These are phyloP conservation scores for Oryctes rhinoceros DNA, from an alignment of 1,140 invertebrate species.

Conservation along the genomic window DNA sequence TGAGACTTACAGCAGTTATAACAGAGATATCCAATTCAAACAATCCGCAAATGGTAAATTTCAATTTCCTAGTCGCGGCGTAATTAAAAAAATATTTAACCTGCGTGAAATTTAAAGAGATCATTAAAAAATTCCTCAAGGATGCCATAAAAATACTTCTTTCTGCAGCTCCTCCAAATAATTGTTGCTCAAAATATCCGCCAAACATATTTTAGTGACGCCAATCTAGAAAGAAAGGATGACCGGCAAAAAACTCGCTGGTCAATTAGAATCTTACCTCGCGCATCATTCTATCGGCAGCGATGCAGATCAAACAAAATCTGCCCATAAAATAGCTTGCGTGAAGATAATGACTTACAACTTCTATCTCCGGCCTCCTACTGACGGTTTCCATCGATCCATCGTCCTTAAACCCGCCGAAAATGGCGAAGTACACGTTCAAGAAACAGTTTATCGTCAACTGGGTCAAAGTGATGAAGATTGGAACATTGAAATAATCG, in stretches of 20 bases:
- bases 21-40: conserved; percentile 3
- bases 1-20: not conserved
- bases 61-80: not conserved
- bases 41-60: not conserved
- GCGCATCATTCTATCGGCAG: conserved; percentile 4
- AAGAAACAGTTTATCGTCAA: not conserved
- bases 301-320: not conserved
- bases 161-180: not conserved
- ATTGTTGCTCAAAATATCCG: not conserved
- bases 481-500: conserved; percentile 7
- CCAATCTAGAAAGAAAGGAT: conserved; percentile 7
- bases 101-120: not conserved
- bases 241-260: not conserved
- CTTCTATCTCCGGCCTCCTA: not conserved
- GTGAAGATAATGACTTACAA: not conserved
- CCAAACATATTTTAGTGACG: not conserved
- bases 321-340: not conserved
- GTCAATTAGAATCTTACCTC: not conserved
- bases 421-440: conserved; percentile 17
- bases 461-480: not conserved
- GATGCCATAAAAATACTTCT: not conserved
- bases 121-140: not conserved
- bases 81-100: conserved; percentile 13
- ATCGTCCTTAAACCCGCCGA: conserved; percentile 12
- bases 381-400: not conserved